phyloP scores from a whole-genome alignment of 2,888 invertebrate genomes.

The Drosophila diplacantha region DNA sequence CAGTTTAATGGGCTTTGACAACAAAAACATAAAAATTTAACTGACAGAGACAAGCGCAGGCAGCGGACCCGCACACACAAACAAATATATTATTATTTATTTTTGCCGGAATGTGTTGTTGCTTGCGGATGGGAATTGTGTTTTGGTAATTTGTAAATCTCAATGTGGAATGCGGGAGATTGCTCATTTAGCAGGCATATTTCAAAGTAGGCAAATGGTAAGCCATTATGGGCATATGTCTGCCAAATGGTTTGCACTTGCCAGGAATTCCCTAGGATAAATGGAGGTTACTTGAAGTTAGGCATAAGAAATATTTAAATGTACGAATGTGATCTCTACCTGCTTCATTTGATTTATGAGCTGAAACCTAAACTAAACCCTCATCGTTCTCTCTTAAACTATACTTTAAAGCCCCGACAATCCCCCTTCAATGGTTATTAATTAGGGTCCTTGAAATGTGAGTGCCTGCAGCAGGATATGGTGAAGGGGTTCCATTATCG shows the following conservation, averaged over 20 bases:
- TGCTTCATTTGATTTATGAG: not conserved
- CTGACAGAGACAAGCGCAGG: slow-evolving; percentile 26
- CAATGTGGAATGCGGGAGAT: slow-evolving; percentile 27
- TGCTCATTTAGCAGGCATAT: slow-evolving; percentile 33
- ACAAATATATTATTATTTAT: slow-evolving; percentile 31
- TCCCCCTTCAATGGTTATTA: slow-evolving; percentile 9
- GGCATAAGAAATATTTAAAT: not conserved
- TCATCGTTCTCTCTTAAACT: not conserved
- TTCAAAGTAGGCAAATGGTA: slow-evolving; percentile 20
- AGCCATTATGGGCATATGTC: slow-evolving; percentile 22
- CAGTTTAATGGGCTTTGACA: slow-evolving; percentile 48
- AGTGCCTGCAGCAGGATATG: slow-evolving; percentile 1
- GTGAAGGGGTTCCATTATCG: slow-evolving; percentile 14
- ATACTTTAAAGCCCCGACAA: not conserved
- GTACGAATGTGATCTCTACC: not conserved
- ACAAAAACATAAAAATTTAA: slow-evolving; percentile 47
- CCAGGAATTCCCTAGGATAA: not conserved
- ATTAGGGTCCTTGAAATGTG: slow-evolving; percentile 9
- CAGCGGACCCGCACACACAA: not conserved
- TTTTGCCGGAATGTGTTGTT: slow-evolving; percentile 22
- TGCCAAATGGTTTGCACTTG: slow-evolving; percentile 2
- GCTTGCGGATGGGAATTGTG: slow-evolving; percentile 21
- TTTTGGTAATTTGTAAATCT: slow-evolving; percentile 40
- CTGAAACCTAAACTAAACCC: not conserved
- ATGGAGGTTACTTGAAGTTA: not conserved